Evolutionary conservation across 2,888 invertebrate species (phyloP).

Genomic region (Meganola albula): DNA sequence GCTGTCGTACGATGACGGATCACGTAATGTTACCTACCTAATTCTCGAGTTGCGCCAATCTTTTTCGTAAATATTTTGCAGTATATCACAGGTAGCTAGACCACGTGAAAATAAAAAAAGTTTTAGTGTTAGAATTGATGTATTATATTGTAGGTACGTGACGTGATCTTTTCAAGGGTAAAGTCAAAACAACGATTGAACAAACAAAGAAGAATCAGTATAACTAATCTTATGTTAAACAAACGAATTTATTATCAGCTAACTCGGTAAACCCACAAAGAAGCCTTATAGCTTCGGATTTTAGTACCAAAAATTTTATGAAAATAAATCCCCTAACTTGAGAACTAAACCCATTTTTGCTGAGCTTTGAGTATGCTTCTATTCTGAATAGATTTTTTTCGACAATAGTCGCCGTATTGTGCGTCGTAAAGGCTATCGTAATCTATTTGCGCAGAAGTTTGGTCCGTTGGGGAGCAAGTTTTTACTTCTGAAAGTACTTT

Average conservation of each 20-base stretch:
- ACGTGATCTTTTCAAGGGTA: too few species aligned
- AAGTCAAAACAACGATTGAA: too few species aligned
- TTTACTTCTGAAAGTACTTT: slow-evolving; percentile 51
- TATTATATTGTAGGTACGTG: too few species aligned
- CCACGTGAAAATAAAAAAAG: too few species aligned
- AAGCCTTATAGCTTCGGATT: neutral
- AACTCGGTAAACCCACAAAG: too few species aligned
- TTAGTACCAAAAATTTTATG: neutral
- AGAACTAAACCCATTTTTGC: neutral
- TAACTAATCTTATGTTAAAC: too few species aligned
- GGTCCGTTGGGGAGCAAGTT: slow-evolving; percentile 41
- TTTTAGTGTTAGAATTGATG: too few species aligned
- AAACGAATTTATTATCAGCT: too few species aligned
- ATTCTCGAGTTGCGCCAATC: slow-evolving; percentile 23
- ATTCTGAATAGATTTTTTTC: slow-evolving; percentile 6
- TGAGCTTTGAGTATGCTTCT: neutral
- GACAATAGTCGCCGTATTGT: slow-evolving; percentile 26
- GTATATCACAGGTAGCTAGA: too few species aligned
- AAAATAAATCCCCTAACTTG: slow-evolving; percentile 8
- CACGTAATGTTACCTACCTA: slow-evolving; percentile 28
- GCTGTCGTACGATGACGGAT: slow-evolving; percentile 44
- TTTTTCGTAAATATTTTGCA: too few species aligned
- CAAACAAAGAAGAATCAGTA: too few species aligned
- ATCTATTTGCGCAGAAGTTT: slow-evolving; percentile 55
- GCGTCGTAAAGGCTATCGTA: slow-evolving; percentile 36